These are phyloP conservation scores for Drosophila gaucha DNA, from an alignment of 2,888 invertebrate genomes.

Conservation along the genomic window DNA sequence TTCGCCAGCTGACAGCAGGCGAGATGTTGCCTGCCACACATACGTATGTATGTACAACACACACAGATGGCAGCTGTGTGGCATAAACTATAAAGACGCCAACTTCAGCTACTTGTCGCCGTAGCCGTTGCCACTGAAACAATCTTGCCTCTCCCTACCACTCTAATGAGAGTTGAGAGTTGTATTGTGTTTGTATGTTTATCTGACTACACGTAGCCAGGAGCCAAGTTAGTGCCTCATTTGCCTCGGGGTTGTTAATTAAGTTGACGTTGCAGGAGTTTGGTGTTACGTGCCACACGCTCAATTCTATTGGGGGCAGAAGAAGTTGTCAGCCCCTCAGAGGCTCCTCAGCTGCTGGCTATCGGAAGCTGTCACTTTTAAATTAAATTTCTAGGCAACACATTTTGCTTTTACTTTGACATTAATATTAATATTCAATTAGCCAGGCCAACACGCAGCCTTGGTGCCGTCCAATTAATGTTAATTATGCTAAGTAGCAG, in stretches of 20 bases:
- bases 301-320: neutral
- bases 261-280: conserved; percentile 40
- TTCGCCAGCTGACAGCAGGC: conserved; percentile 35
- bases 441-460: conserved; percentile 48
- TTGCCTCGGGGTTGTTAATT: conserved; percentile 63
- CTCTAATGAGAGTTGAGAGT: no score
- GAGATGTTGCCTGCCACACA: conserved; percentile 6
- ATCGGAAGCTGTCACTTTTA: conserved; percentile 58
- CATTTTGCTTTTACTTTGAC: conserved; percentile 61
- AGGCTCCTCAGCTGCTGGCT: neutral
- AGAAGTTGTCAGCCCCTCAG: neutral
- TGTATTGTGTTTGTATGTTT: conserved; percentile 33
- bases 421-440: conserved; percentile 78
- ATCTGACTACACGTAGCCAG: conserved; percentile 65
- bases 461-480: conserved; percentile 42
- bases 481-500: conserved; percentile 59
- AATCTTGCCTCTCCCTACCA: no score
- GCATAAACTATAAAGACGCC: conserved; percentile 24
- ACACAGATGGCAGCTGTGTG: conserved; percentile 28
- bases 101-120: conserved; percentile 29
- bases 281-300: conserved; percentile 17
- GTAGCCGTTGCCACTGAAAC: conserved; percentile 11
- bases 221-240: conserved; percentile 39
- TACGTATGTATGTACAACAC: no score
- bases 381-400: conserved; percentile 58